Conservation (phyloP, 2,888 invertebrate species). For the Sarcophaga caerulescens region DNA sequence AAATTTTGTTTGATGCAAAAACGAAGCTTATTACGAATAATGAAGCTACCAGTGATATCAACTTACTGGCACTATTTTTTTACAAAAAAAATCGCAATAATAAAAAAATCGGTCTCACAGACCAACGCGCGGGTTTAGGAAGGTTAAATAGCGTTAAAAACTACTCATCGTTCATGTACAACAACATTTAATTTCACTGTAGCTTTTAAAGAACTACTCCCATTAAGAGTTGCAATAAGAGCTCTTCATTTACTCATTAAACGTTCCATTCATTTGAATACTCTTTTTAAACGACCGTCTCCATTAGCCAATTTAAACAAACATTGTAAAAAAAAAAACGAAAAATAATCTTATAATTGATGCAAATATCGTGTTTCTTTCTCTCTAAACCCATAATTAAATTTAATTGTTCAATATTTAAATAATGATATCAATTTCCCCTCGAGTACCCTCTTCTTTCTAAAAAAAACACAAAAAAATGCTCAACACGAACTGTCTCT, state of each 20-base stretch:
- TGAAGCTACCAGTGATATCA: too few relatives aligned
- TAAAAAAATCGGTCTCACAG: too few relatives aligned
- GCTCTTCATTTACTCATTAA: neutral
- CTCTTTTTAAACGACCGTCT: neutral
- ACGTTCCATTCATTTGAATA: neutral
- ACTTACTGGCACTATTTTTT: too few relatives aligned
- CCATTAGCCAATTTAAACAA: neutral
- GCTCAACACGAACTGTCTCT: neutral
- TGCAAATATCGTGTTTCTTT: neutral
- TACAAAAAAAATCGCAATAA: too few relatives aligned
- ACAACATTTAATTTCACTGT: too few relatives aligned
- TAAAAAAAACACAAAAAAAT: neutral
- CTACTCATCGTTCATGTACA: too few relatives aligned
- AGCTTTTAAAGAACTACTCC: too few relatives aligned
- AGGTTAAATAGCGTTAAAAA: too few relatives aligned
- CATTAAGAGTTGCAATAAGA: neutral
- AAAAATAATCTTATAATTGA: neutral
- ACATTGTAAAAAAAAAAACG: neutral
- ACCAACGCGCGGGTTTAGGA: too few relatives aligned
- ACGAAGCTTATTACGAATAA: too few relatives aligned
- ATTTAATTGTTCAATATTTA: constrained; percentile 57
- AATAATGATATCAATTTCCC: constrained; percentile 51
- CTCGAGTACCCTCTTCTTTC: neutral
- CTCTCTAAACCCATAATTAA: constrained; percentile 45
- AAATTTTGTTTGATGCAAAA: too few relatives aligned